Base-by-base conservation (phyloP, 2,888 invertebrate species). In the Chesias legatella region DNA sequence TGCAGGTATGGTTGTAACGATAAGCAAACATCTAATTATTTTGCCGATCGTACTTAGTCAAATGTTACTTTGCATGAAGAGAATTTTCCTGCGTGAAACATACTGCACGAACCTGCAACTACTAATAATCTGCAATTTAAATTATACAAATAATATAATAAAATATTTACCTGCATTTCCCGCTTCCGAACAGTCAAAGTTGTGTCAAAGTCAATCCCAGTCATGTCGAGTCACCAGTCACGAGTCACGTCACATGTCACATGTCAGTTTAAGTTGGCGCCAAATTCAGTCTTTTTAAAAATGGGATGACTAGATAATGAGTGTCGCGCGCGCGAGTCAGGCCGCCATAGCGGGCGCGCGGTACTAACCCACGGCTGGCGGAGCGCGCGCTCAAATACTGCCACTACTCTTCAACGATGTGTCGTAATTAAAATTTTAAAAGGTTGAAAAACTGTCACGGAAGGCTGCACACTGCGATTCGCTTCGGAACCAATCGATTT, bases 291-390 rank as follows among this genome's bases (percentile, higher is more conserved):
- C 50, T 55, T 40, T 40, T 43, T 46, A 38, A 57, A 51, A 53
- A 48, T 54, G 48, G 55, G 64, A 67, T 72, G 84, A 80, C 82
- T 81, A 83, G 82, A 70, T 53, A 57, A 32, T 36, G 57, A 67
- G 67, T 72, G 73, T 73, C 56, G 67, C 67, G 68, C 75, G 75
- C 49, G 57, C 51, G 54, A 58, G 64, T 64, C 64, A n/a, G 45
- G 56, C 65, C 70, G 77, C 79, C 84, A 81, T 80, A 45, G 75
- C 77, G 78, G 40, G 61, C 58, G 73, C 79, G 79, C 72, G 56
- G 40, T 17, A 86, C 86, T 86, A 79, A 53, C 44, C 48, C 24
- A 65, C 60, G 64, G 67, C 67, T 66, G 58, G 48, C 32, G 41
- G 22, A 21, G 58, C 60, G 39, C 48, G 48, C 63, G 56, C 50